Conservation (phyloP, 2,113 vertebrate species). For the Elaphurus davidianus region DNA sequence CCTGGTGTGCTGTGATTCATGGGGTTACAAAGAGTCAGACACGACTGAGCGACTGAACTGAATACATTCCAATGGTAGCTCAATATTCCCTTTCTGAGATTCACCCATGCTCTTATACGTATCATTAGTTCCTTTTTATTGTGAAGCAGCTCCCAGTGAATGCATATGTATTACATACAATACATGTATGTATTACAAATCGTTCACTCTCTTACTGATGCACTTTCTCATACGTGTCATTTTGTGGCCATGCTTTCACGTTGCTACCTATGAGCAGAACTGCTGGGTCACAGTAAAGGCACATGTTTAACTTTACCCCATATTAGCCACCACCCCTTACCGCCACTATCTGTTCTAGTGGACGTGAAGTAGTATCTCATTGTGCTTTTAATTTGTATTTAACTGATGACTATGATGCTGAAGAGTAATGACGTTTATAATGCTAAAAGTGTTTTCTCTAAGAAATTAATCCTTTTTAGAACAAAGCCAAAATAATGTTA, state of each 20-base stretch:
- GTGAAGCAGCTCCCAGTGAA: neutral
- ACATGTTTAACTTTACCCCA: neutral
- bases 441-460: neutral
- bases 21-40: too few relatives aligned
- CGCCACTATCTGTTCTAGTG: neutral
- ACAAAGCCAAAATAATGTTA: conserved; percentile 1
- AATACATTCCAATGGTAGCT: neutral
- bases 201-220: neutral
- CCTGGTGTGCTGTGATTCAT: too few relatives aligned
- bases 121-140: neutral
- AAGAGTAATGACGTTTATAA: neutral
- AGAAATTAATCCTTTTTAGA: neutral
- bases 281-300: neutral
- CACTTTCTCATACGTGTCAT: neutral
- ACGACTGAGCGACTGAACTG: too few relatives aligned
- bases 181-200: neutral
- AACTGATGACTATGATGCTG: neutral
- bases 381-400: neutral
- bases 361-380: neutral
- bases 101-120: neutral
- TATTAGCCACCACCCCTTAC: neutral
- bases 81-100: neutral
- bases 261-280: neutral
- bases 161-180: too few relatives aligned
- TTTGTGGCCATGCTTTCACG: neutral